These are phyloP conservation scores for Vanessa tameamea DNA, from an alignment of 1,140 invertebrate species.

Conservation along the genomic window DNA sequence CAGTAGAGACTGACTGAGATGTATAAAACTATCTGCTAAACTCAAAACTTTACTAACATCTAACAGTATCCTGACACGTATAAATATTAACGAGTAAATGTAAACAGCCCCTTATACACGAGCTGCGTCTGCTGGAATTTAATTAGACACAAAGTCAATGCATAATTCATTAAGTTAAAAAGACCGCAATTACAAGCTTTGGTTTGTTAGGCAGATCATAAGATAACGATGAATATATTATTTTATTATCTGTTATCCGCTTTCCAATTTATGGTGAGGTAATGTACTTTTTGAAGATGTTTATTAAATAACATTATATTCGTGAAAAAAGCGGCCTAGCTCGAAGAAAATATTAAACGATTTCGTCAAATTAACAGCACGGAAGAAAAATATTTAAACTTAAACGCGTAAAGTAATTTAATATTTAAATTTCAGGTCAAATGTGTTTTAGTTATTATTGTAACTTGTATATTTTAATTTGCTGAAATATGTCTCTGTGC, in stretches of 20 bases:
- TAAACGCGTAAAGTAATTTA: no score
- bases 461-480: no score
- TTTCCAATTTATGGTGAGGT: slow-evolving; percentile 1
- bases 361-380: no score
- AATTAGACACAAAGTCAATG: slow-evolving; percentile 29
- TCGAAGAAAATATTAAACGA: no score
- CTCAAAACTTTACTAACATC: neutral
- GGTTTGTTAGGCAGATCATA: slow-evolving; percentile 24
- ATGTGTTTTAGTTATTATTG: no score
- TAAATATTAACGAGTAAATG: neutral
- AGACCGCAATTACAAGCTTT: slow-evolving; percentile 29
- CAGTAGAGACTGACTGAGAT: no score
- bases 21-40: neutral
- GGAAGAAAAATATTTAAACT: no score
- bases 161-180: slow-evolving; percentile 33
- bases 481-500: no score
- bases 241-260: neutral
- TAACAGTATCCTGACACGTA: neutral
- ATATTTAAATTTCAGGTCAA: no score
- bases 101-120: slow-evolving; percentile 5
- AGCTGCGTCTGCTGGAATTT: slow-evolving; percentile 26
- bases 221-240: slow-evolving; percentile 14
- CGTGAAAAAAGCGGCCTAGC: no score
- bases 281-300: no score
- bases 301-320: no score